Percentiles rank a stretch among this genome's conserved stretches.
These are phyloP conservation scores for Coecobrya sp. DNA, from an alignment of 2,888 invertebrate species.

Conservation along the genomic window DNA sequence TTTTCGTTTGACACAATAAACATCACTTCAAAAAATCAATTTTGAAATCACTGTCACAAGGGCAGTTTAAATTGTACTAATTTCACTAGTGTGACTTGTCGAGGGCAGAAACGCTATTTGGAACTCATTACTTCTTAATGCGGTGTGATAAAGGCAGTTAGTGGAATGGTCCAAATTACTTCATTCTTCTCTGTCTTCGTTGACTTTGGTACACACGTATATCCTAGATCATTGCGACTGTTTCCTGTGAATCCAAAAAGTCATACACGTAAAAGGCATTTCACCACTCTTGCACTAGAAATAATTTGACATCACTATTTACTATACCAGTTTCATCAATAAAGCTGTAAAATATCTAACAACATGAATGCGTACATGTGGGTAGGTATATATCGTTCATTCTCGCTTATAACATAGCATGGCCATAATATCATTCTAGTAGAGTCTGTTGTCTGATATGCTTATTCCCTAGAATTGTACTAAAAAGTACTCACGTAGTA, in stretches of 20 bases:
- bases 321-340: neutral
- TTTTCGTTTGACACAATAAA: no score
- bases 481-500: neutral
- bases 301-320: neutral
- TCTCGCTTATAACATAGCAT: no score
- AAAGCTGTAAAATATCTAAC: slow-evolving; percentile 21
- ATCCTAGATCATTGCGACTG: neutral
- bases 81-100: neutral
- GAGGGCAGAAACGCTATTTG: neutral
- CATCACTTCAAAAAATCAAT: no score
- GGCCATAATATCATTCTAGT: no score
- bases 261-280: slow-evolving; percentile 16
- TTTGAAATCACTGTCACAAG: neutral
- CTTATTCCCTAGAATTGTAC: neutral
- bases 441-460: neutral
- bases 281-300: slow-evolving; percentile 5
- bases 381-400: no score
- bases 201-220: neutral
- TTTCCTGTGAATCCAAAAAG: slow-evolving; percentile 33
- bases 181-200: neutral
- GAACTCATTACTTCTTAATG: slow-evolving; percentile 14
- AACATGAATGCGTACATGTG: no score
- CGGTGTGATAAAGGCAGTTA: neutral
- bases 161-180: slow-evolving; percentile 58
- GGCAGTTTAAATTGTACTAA: neutral